Percentiles rank a stretch among this genome's conserved stretches.
Conservation (phyloP, 2,113 vertebrate genomes). For the Sinocyclocheilus anshuiensis region DNA sequence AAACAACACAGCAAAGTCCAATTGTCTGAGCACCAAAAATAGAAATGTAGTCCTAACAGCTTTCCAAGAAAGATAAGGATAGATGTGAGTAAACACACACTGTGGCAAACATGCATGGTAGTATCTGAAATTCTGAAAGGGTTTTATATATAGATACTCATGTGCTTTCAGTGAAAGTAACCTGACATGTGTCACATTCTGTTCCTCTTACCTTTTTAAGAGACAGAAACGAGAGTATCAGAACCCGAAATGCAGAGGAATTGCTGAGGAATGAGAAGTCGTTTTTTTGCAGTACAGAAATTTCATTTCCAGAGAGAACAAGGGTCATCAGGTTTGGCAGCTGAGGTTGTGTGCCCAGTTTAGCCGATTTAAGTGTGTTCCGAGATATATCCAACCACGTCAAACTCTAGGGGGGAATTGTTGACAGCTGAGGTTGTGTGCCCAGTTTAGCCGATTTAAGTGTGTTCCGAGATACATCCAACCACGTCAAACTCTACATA, state of each 20-base stretch:
- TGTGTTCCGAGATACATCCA: conserved; percentile 86
- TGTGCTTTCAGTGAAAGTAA: conserved; percentile 20
- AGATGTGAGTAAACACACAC: neutral
- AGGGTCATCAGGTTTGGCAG: conserved; percentile 80
- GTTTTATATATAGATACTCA: neutral
- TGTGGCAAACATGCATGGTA: neutral
- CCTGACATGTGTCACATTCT: neutral
- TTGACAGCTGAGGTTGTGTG: conserved; percentile 74
- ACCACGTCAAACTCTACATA: conserved; percentile 78
- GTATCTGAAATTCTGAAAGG: neutral
- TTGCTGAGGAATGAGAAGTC: conserved; percentile 83
- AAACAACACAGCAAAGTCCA: neutral
- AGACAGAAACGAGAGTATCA: conserved; percentile 83
- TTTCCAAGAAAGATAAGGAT: conserved; percentile 4
- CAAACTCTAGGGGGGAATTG: conserved; percentile 71
- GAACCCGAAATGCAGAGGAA: conserved; percentile 76
- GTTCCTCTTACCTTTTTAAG: conserved; percentile 79
- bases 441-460: conserved; percentile 82
- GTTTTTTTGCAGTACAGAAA: conserved; percentile 74
- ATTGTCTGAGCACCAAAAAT: neutral
- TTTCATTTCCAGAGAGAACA: conserved; percentile 75
- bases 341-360: conserved; percentile 79
- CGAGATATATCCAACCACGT: conserved; percentile 83
- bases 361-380: conserved; percentile 81
- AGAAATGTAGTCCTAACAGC: neutral